A percentile compares a stretch with the other conserved stretches of the same genome.
Conservation (phyloP, 1,140 invertebrate genomes). For the Trachymyrmex septentrionalis region DNA sequence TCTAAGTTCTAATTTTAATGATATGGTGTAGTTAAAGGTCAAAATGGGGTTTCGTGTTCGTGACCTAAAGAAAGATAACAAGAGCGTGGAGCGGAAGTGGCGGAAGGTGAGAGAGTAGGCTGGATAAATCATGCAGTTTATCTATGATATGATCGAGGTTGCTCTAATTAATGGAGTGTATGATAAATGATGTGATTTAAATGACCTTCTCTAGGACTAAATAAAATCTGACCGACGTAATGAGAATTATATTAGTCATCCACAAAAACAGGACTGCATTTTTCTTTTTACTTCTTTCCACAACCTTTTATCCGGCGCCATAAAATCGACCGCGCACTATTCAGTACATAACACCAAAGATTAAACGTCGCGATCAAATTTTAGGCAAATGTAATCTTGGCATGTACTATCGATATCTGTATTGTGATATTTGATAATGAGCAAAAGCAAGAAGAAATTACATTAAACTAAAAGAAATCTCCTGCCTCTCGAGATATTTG, state of each 20-base stretch:
- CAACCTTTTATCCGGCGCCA: not conserved
- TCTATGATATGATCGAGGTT: conserved; percentile 40
- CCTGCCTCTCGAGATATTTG: not conserved
- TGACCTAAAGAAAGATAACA: conserved; percentile 48
- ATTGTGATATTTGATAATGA: not conserved
- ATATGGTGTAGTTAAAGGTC: conserved; percentile 30
- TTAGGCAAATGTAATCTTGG: not conserved
- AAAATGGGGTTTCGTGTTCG: conserved; percentile 41
- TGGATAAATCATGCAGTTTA: conserved; percentile 51
- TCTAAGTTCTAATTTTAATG: conserved; percentile 40
- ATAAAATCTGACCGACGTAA: conserved; percentile 25
- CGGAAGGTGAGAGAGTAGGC: conserved; percentile 51
- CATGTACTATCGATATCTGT: not conserved
- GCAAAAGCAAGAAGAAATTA: not conserved
- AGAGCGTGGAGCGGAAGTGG: conserved; percentile 35
- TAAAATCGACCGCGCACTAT: not conserved
- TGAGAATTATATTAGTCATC: not conserved
- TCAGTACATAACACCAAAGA: not conserved
- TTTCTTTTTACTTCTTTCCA: not conserved
- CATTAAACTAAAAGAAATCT: not conserved
- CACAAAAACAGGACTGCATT: not conserved
- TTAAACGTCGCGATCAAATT: not conserved
- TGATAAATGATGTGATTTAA: conserved; percentile 46
- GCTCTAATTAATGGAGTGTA: conserved; percentile 50
- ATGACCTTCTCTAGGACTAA: conserved; percentile 12